These are phyloP conservation scores for Ophthalmotilapia sp. DNA, from an alignment of 2,113 vertebrate genomes.

Conservation along the genomic window DNA sequence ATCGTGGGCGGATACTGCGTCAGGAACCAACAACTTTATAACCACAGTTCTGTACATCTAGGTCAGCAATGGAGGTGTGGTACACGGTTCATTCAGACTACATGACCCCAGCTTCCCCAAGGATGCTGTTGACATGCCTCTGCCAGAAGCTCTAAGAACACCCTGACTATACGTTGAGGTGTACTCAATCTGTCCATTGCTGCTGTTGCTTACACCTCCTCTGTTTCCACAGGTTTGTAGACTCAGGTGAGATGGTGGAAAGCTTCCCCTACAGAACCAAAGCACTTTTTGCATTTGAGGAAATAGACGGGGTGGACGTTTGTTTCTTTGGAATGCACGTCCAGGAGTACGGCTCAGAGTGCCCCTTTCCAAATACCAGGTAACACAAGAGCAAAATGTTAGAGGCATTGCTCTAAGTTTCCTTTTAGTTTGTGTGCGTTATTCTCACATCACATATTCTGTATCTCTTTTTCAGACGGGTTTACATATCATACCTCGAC, in stretches of 20 bases:
- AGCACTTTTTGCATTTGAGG: conserved; percentile 98
- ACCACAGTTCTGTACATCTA: not conserved
- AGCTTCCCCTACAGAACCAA: conserved; percentile 98
- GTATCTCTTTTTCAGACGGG: conserved; percentile 73
- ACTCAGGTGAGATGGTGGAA: conserved; percentile 92
- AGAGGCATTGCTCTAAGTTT: not conserved
- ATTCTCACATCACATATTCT: not conserved
- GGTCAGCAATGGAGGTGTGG: not conserved
- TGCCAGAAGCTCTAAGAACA: not conserved
- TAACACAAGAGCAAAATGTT: conserved; percentile 46
- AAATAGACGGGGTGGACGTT: conserved; percentile 94
- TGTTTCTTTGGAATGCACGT: conserved; percentile 99
- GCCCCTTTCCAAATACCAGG: conserved; percentile 94
- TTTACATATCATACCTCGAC: conserved; percentile 98
- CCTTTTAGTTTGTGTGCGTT: not conserved
- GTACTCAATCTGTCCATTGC: not conserved
- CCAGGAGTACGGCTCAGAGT: conserved; percentile 96
- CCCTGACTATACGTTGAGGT: not conserved
- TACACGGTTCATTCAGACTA: not conserved
- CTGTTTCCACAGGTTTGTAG: conserved; percentile 83
- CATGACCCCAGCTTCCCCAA: not conserved
- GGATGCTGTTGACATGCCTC: not conserved
- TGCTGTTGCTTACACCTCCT: not conserved
- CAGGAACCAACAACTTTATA: not conserved
- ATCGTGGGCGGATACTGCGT: not conserved